A percentile compares a stretch with the other conserved stretches of the same genome.
phyloP scores from a whole-genome alignment of 2,113 vertebrate genomes.

The Tetrao urogallus region DNA sequence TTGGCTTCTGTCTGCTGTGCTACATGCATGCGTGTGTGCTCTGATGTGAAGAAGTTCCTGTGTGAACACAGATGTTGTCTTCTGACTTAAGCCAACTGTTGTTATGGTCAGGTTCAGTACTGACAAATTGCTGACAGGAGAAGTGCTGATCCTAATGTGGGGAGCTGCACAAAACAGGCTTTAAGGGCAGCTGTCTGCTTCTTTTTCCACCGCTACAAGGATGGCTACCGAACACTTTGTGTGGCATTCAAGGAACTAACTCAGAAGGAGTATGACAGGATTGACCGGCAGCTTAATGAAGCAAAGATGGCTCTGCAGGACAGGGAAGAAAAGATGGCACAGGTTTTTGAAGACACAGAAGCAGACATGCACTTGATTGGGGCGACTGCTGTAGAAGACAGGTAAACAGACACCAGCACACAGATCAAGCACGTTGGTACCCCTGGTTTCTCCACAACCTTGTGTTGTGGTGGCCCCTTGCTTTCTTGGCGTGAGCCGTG shows the following conservation, averaged over 20 bases:
- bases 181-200: background rate
- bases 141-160: background rate
- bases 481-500: background rate
- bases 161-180: background rate
- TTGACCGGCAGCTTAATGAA: slow-evolving; percentile 82
- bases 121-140: background rate
- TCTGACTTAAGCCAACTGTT: background rate
- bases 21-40: background rate
- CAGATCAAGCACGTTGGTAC: background rate
- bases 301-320: slow-evolving; percentile 92
- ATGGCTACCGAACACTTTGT: slow-evolving; percentile 94
- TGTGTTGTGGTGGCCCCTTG: fast-evolving
- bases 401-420: slow-evolving; percentile 74
- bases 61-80: background rate
- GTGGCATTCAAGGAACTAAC: slow-evolving; percentile 91
- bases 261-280: slow-evolving; percentile 82
- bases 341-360: slow-evolving; percentile 92
- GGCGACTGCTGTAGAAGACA: slow-evolving; percentile 97
- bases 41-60: background rate
- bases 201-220: slow-evolving; percentile 73
- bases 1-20: background rate
- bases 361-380: slow-evolving; percentile 93
- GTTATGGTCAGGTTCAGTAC: background rate
- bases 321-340: slow-evolving; percentile 91
- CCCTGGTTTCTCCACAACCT: fast-evolving